Evolutionary conservation across 2,888 invertebrate species (phyloP).

Genomic region (Agrochola circellaris): DNA sequence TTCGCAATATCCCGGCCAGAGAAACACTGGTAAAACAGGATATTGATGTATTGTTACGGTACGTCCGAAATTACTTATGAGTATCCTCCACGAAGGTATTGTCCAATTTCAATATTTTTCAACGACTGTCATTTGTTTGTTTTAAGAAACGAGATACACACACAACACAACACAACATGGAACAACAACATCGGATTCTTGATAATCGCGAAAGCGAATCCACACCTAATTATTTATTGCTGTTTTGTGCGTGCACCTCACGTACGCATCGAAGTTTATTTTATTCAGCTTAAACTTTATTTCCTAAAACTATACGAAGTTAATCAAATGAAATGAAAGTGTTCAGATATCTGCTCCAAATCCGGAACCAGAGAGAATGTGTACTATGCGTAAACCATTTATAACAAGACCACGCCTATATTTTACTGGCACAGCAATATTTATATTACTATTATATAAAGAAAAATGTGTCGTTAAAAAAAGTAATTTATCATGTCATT

Average conservation of each 20-base stretch:
- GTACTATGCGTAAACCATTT: conserved; percentile 1
- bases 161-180: too few species aligned
- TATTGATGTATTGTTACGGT: background rate
- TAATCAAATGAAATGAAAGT: background rate
- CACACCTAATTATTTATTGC: background rate
- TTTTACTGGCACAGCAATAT: background rate
- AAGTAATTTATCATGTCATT: conserved; percentile 29
- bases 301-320: background rate
- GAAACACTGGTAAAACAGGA: background rate
- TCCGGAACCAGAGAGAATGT: background rate
- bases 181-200: conserved; percentile 6
- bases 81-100: too few species aligned
- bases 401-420: background rate
- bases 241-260: background rate
- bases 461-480: too few species aligned
- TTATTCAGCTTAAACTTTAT: background rate
- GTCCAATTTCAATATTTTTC: conserved; percentile 5
- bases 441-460: conserved; percentile 15
- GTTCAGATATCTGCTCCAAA: background rate
- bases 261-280: background rate
- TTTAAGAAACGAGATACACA: background rate
- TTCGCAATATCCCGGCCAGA: background rate
- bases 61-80: too few species aligned
- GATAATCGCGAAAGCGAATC: background rate
- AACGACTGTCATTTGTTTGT: conserved; percentile 9